Conservation (phyloP, 2,888 invertebrate species). For the Drosophila emarginata region DNA sequence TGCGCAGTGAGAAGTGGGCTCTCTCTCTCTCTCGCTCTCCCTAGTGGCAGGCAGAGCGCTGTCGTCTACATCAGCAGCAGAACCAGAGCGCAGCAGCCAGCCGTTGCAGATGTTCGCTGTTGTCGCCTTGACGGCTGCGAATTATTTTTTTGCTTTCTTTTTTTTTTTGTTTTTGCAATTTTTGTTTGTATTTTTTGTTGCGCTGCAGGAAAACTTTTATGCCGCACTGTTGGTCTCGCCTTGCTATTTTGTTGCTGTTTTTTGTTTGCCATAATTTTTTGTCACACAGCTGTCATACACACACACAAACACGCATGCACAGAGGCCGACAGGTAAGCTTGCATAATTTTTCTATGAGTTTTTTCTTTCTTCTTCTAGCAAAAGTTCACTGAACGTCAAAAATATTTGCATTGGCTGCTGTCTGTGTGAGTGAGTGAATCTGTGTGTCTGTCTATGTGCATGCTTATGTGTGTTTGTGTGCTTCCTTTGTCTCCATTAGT, state of each 20-base stretch:
- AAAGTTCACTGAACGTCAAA: slow-evolving; percentile 81
- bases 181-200: slow-evolving; percentile 59
- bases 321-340: slow-evolving; percentile 48
- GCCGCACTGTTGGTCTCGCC: slow-evolving; percentile 48
- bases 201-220: slow-evolving; percentile 61
- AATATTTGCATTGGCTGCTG: slow-evolving; percentile 66
- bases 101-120: slow-evolving; percentile 69
- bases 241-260: slow-evolving; percentile 58
- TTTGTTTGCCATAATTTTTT: slow-evolving; percentile 75
- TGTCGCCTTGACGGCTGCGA: slow-evolving; percentile 67
- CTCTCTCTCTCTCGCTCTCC: slow-evolving; percentile 7
- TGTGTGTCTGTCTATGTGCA: slow-evolving; percentile 18
- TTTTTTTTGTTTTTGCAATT: slow-evolving; percentile 18
- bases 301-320: slow-evolving; percentile 33
- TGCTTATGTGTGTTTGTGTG: slow-evolving; percentile 33
- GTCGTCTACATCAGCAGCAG: slow-evolving; percentile 13
- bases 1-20: slow-evolving; percentile 65
- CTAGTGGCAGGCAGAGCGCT: slow-evolving; percentile 6
- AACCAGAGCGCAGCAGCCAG: slow-evolving; percentile 20
- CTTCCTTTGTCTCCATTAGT: slow-evolving; percentile 54
- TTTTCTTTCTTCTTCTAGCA: slow-evolving; percentile 25
- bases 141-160: slow-evolving; percentile 72
- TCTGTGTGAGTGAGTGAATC: slow-evolving; percentile 35
- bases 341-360: slow-evolving; percentile 72
- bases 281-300: slow-evolving; percentile 78